Percentiles rank a stretch among this genome's conserved stretches.
Conservation (phyloP, 64 coral and sea anemone genomes). For the Anthopleura sola region DNA sequence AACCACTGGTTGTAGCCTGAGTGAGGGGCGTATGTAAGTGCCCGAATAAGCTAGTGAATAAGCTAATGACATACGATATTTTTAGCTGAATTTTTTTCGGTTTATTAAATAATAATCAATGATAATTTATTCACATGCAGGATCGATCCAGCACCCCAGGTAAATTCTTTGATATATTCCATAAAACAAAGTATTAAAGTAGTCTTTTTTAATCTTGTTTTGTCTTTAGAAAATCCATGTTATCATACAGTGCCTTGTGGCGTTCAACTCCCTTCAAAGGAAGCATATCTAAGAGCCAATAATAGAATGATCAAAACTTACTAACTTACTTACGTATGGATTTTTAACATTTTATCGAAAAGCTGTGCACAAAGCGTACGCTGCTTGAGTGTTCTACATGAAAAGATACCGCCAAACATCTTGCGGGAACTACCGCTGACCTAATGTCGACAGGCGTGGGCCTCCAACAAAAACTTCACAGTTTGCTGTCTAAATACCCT, state of each 20-base stretch:
- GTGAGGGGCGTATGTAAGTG: too few relatives aligned
- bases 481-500: not conserved
- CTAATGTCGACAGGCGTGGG: not conserved
- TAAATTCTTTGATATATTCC: too few relatives aligned
- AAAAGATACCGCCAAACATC: not conserved
- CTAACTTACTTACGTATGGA: not conserved
- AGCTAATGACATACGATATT: too few relatives aligned
- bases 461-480: not conserved
- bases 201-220: not conserved
- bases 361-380: not conserved
- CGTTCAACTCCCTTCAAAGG: not conserved
- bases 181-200: too few relatives aligned
- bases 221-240: not conserved
- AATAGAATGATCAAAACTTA: not conserved
- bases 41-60: too few relatives aligned
- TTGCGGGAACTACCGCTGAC: not conserved
- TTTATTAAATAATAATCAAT: too few relatives aligned
- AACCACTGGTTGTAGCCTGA: too few relatives aligned
- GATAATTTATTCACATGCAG: too few relatives aligned
- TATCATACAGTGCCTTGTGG: not conserved
- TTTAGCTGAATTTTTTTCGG: too few relatives aligned
- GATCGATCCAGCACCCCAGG: too few relatives aligned
- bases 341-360: not conserved
- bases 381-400: not conserved
- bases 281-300: not conserved